A percentile compares a stretch with the other conserved stretches of the same genome.
Evolutionary conservation across 2,113 vertebrate species (phyloP).

Genomic region (Cygnus buccinator): DNA sequence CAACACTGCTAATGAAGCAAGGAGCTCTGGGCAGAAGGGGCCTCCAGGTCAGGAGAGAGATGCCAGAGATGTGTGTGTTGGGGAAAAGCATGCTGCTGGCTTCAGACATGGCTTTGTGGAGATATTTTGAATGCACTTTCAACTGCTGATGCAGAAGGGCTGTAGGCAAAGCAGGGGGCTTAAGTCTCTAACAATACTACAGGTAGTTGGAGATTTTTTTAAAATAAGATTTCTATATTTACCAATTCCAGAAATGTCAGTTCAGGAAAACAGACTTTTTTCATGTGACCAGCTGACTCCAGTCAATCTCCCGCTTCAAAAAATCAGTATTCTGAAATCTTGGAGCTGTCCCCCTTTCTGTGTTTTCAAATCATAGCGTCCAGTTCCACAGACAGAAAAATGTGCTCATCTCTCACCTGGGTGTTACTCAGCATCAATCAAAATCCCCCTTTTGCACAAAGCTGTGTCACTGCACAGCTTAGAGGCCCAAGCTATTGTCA

Average conservation of each 20-base stretch:
- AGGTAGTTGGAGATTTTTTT: not conserved
- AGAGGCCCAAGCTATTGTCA: not conserved
- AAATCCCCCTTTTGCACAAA: not conserved
- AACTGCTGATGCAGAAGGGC: not conserved
- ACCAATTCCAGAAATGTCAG: not conserved
- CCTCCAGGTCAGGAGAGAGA: not conserved
- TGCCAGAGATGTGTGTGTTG: fast-evolving
- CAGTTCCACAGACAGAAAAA: not conserved
- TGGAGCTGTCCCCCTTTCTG: not conserved
- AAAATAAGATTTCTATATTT: not conserved
- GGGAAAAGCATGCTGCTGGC: fast-evolving
- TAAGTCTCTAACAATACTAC: not conserved
- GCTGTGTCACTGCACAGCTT: not conserved
- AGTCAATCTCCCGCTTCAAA: not conserved
- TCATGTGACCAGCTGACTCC: not conserved
- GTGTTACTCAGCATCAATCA: not conserved
- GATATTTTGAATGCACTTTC: not conserved
- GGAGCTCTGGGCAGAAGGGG: not conserved
- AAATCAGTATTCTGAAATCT: not conserved
- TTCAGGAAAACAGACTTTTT: not conserved
- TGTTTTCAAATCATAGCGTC: not conserved
- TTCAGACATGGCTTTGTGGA: not conserved
- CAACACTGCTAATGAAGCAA: fast-evolving
- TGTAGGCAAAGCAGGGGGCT: not conserved
- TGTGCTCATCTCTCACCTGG: not conserved